These are phyloP conservation scores for Nibea coibor DNA, from an alignment of 2,113 vertebrate genomes.

Conservation along the genomic window DNA sequence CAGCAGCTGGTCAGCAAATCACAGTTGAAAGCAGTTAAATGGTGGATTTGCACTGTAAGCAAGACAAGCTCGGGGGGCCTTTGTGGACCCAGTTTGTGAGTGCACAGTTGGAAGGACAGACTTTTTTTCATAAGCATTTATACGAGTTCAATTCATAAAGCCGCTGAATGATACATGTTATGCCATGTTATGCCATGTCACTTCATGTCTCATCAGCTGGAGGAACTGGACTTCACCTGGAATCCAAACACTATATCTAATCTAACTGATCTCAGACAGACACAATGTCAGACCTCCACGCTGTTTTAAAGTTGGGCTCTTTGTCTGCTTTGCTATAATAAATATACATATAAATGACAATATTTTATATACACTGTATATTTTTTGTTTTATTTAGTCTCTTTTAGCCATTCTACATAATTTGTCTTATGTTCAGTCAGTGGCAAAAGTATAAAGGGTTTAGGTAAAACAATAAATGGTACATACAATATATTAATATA, in stretches of 20 bases:
- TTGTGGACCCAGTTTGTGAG: conserved; percentile 55
- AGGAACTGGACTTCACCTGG: not conserved
- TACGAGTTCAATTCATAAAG: not conserved
- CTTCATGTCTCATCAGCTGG: not conserved
- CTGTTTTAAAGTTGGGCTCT: not conserved
- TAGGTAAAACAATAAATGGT: not conserved
- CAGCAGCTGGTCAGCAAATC: conserved; percentile 93
- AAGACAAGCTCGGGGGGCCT: conserved; percentile 72
- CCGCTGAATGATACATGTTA: not conserved
- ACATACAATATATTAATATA: not conserved
- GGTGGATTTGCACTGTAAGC: conserved; percentile 88
- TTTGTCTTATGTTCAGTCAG: not conserved
- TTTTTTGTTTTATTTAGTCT: not conserved
- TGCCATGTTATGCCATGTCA: not conserved
- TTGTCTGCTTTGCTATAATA: not conserved
- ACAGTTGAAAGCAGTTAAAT: conserved; percentile 84
- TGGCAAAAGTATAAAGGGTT: not conserved
- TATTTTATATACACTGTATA: no score
- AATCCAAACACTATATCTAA: not conserved
- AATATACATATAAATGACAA: not conserved
- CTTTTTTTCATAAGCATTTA: conserved; percentile 22
- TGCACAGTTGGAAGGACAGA: conserved; percentile 11
- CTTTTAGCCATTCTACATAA: no score
- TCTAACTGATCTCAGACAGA: not conserved
- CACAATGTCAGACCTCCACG: not conserved